Conservation (phyloP, 2,888 invertebrate genomes). For the Aspidapion aeneum region DNA sequence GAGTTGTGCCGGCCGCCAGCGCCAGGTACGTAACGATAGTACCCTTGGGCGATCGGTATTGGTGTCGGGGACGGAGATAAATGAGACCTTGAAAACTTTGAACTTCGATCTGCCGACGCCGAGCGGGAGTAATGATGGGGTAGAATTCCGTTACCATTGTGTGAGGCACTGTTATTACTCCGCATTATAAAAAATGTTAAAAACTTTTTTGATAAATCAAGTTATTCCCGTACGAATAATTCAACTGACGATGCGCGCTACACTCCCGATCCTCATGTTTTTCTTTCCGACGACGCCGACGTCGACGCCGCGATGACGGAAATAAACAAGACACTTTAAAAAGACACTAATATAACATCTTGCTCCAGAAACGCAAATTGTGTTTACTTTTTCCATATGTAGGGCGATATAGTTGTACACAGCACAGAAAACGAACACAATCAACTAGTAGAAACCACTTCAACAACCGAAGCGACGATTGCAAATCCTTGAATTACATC, state of each 20-base stretch:
- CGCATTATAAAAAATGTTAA: no score
- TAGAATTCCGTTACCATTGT: neutral
- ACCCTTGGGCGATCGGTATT: slow-evolving; percentile 22
- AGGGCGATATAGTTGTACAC: neutral
- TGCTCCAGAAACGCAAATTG: no score
- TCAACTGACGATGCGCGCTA: no score
- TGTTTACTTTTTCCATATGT: no score
- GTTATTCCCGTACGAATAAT: no score
- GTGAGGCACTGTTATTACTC: neutral
- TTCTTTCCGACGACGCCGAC: no score
- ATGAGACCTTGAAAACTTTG: slow-evolving; percentile 19
- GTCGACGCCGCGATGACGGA: no score
- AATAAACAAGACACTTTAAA: no score
- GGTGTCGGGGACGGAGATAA: slow-evolving; percentile 22
- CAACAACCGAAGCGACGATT: neutral
- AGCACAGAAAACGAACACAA: neutral
- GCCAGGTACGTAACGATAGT: slow-evolving; percentile 26
- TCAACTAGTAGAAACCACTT: neutral
- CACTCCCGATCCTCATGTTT: no score
- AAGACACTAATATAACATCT: no score
- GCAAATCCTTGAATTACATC: neutral
- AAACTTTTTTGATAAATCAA: no score
- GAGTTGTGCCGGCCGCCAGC: slow-evolving; percentile 24
- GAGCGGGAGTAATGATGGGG: neutral
- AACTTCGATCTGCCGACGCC: slow-evolving; percentile 10